Conservation (phyloP, 2,113 vertebrate genomes). For the Mobula hypostoma region DNA sequence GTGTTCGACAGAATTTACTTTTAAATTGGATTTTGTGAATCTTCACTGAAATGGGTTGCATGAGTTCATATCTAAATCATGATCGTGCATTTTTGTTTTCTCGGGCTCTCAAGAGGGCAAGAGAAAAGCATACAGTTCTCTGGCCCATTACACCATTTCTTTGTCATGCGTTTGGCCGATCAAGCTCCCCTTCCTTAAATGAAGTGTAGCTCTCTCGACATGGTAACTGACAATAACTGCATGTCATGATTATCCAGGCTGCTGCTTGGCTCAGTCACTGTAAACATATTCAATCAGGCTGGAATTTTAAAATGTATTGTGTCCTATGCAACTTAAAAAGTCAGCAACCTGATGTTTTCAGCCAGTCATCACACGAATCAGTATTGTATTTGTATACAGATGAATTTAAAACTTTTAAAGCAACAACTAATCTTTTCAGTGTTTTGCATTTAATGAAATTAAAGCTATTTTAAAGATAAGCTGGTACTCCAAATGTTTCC, state of each 20-base stretch:
- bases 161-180: background rate
- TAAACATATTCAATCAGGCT: background rate
- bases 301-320: background rate
- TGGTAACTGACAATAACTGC: background rate
- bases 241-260: background rate
- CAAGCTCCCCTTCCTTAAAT: background rate
- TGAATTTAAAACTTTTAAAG: background rate
- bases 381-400: background rate
- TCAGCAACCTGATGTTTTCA: background rate
- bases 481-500: background rate
- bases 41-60: background rate
- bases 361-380: background rate
- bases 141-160: background rate
- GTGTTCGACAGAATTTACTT: background rate
- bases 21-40: background rate
- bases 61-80: background rate
- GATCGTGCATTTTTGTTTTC: background rate
- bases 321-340: background rate
- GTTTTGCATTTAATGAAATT: background rate
- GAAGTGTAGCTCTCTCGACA: background rate
- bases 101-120: background rate
- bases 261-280: background rate
- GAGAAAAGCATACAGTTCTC: background rate
- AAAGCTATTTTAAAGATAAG: background rate
- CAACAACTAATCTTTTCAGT: background rate